Evolutionary conservation across 64 coral and sea anemone genomes (phyloP), one percentile per base, ranked within the genome.

Genomic region (Pachyseris speciosa): DNA sequence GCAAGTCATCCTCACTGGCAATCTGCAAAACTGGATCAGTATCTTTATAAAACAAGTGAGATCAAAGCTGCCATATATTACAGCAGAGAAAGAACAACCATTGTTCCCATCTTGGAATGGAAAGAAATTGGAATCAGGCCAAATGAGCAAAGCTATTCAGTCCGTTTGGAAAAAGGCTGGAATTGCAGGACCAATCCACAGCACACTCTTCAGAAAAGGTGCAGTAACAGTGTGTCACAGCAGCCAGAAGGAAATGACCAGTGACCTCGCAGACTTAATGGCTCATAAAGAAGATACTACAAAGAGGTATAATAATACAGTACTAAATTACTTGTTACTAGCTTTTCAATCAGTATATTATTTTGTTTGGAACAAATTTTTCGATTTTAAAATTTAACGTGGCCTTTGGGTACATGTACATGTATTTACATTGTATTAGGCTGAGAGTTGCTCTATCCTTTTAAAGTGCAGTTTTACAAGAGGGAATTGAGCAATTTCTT

Each of bases 91-190:
- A 64, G 20, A 42, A 27, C 43, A 52, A 30, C 45, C 74, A 51
- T 59, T 96, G 22, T 96, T 96, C 22, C 75, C 83, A 32, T 88
- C 88, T 10, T 96, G 69, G 85, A 69, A 92, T 92, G 89, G 84
- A 48, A 89, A 84, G 38, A 84, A 88, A 67, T 3, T 96, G 20
- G 37, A 80, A 28, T 92, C 89, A 2, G 83, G 90, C 41, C 89
- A 92, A 44, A 85, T 96, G 0, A 93, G 75, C 10, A 93, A 89
- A 84, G 85, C 71, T 0, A 66, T 96, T 22, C 83, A 96, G 30
- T 89, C 86, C 1, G 73, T 93, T 1, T 96, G 86, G 68, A 85
- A 86, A 24, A 96, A 96, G 19, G 90, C 94, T 13, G 37, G 75
- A 10, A 67, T 92, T 33, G 29, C 39, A 48, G 61, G 53, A 36